These are phyloP conservation scores for Sterna hirundo DNA, from an alignment of 2,113 vertebrate genomes.

Conservation along the genomic window DNA sequence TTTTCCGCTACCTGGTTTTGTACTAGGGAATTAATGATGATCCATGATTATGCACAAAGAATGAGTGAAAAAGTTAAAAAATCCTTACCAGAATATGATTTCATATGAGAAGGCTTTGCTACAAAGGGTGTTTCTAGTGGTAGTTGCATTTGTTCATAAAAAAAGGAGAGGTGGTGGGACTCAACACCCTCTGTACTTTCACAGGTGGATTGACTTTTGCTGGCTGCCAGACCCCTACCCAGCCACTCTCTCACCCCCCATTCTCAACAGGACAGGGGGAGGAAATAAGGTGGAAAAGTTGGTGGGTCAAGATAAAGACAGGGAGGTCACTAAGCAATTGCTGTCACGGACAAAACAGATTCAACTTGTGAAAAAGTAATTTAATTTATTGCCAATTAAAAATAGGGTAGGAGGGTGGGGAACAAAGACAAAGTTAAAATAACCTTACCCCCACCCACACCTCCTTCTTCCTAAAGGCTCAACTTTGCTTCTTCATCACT, in stretches of 20 bases:
- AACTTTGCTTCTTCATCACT: background rate
- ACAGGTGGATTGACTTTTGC: background rate
- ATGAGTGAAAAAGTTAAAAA: background rate
- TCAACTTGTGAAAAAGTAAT: background rate
- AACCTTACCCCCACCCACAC: background rate
- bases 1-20: background rate
- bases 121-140: background rate
- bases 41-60: background rate
- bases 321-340: background rate
- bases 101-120: background rate
- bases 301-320: background rate
- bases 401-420: background rate
- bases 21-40: background rate
- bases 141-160: background rate
- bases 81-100: background rate
- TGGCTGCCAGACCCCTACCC: background rate
- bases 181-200: background rate
- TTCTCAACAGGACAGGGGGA: background rate
- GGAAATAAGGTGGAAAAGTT: background rate
- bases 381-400: background rate
- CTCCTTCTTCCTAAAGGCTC: background rate
- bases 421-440: background rate
- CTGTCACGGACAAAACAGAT: background rate
- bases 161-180: background rate
- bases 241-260: background rate